Conservation (phyloP, 1,140 invertebrate species). For the Dreissena rostriformis region DNA sequence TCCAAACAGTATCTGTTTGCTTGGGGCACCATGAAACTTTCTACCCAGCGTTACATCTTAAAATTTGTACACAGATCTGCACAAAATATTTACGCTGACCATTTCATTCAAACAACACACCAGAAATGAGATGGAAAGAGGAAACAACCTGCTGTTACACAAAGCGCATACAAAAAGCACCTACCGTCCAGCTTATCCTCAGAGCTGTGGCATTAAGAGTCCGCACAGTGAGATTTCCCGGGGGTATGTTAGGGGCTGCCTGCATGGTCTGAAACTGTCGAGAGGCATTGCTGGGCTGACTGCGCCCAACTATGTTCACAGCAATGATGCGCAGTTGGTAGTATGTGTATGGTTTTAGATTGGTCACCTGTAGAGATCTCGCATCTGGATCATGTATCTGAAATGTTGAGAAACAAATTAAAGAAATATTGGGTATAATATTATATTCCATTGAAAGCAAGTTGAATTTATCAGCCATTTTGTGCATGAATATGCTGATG, state of each 20-base stretch:
- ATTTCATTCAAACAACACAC: too few species aligned
- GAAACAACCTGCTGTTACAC: too few species aligned
- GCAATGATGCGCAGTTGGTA: slow-evolving; percentile 95
- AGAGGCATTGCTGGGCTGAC: slow-evolving; percentile 93
- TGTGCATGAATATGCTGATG: too few species aligned
- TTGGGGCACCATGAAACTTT: too few species aligned
- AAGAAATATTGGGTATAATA: background rate
- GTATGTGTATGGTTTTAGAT: slow-evolving; percentile 77
- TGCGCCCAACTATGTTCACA: slow-evolving; percentile 97
- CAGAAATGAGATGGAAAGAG: too few species aligned
- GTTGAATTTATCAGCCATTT: too few species aligned
- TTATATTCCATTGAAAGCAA: too few species aligned
- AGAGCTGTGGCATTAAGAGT: slow-evolving; percentile 96
- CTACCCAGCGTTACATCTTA: too few species aligned
- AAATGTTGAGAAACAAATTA: slow-evolving; percentile 81
- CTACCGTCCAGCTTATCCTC: slow-evolving; percentile 96
- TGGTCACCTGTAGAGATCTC: slow-evolving; percentile 70
- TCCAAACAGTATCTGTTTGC: too few species aligned
- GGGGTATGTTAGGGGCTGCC: slow-evolving; percentile 95
- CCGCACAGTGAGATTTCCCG: slow-evolving; percentile 96
- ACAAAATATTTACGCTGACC: too few species aligned
- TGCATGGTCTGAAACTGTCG: slow-evolving; percentile 96
- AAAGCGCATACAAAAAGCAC: slow-evolving; percentile 77
- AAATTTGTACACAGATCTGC: too few species aligned
- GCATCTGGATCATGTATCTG: slow-evolving; percentile 86